Base-by-base conservation (phyloP, 2,888 invertebrate species). In the Ennomos quercinarius region DNA sequence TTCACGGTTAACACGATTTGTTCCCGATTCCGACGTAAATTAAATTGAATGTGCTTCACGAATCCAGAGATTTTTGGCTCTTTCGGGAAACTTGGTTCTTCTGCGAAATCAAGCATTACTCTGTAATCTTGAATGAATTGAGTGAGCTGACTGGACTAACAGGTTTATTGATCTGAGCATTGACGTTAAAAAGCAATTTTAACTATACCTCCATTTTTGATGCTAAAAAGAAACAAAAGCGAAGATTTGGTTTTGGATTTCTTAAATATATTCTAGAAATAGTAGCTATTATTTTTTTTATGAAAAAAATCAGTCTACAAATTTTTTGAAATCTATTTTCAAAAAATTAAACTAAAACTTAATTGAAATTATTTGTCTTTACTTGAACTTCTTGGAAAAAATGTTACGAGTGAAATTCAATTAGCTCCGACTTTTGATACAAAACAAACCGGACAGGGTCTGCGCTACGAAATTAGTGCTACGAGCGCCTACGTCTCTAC, bases 401-500 rank as follows among this genome's bases (percentile, higher is more conserved):
- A 11, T 12, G 36, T 17, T 38, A 9, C 27, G 2, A 37, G 10
- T 27, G 9, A 36, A 46, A 12, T 4, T 37, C 13, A 10, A 37
- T 46, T 37, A 1, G 10, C 3, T 4, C 42, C 27, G 2, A 43
- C 17, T 43, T 9, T 10, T 17, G 6, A 4, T 27, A 17, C 9
- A 1, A 43, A 27, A 43, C 27, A n/a, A 35, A 10, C 40, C 10
- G 2, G 41, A 2, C 6, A 36, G n/a, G 45, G 54, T 42, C 54
- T 59, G 49, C 53, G 53, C 40, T 37, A 9, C 13, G 43, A 42
- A 57, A 12, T 10, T 34, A 34, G 59, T 57, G 74, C 74, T 78
- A 76, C 64, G 63, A 62, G 41, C 41, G 35, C 0, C 60, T 60
- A 61, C 60, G 55, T 58, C 50, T 72, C 75, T 78, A 78, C 66